phyloP scores from a whole-genome alignment of 2,797 vertebrate genomes.

The Agapornis canus region DNA sequence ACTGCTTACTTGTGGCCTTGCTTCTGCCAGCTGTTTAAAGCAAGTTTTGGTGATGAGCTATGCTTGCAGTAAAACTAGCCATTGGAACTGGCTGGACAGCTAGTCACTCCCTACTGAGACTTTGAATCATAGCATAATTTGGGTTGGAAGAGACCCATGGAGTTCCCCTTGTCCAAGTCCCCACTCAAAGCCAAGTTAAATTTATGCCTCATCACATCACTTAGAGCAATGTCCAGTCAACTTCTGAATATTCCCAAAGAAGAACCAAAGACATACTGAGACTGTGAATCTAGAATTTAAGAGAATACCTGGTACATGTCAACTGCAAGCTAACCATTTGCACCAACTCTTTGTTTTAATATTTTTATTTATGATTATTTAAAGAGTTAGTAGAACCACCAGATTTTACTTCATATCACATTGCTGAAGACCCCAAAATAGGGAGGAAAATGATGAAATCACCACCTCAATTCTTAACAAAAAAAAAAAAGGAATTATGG shows the following conservation, averaged over 20 bases:
- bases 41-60: not conserved
- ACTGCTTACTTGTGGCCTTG: not conserved
- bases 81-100: not conserved
- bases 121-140: not conserved
- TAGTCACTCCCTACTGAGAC: not conserved
- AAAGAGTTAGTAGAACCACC: not conserved
- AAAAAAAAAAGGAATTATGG: not conserved
- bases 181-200: not conserved
- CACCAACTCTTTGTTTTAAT: not conserved
- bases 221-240: not conserved
- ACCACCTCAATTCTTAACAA: not conserved
- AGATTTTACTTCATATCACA: not conserved
- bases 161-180: not conserved
- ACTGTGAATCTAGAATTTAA: not conserved
- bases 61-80: not conserved
- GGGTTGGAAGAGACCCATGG: not conserved
- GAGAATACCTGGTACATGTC: not conserved
- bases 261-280: not conserved
- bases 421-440: not conserved
- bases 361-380: not conserved
- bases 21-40: not conserved
- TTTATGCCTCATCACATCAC: not conserved
- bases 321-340: not conserved
- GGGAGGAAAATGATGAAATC: not conserved
- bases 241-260: not conserved